Conservation (phyloP, 2,113 vertebrate genomes). For the Lophura nycthemera region DNA sequence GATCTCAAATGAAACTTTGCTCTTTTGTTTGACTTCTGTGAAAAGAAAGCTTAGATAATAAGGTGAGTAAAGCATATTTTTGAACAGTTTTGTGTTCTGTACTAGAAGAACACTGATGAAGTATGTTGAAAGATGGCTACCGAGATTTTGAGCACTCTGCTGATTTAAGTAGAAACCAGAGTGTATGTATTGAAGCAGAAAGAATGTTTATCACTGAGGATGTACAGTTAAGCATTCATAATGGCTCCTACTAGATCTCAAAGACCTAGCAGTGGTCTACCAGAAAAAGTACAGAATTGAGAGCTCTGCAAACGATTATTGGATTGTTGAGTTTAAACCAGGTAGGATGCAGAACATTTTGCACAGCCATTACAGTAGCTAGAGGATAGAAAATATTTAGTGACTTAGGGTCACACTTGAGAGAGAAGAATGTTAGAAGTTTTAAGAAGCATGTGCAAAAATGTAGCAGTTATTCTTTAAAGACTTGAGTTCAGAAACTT, state of each 20-base stretch:
- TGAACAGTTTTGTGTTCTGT: not conserved
- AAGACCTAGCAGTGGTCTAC: not conserved
- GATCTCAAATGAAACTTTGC: not conserved
- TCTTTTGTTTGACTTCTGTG: not conserved
- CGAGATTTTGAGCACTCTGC: not conserved
- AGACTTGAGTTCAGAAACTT: not conserved
- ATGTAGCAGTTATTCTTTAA: not conserved
- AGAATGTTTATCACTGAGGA: not conserved
- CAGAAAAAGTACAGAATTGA: not conserved
- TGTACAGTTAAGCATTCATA: not conserved
- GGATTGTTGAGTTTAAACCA: not conserved
- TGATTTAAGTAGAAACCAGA: not conserved
- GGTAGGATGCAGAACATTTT: not conserved
- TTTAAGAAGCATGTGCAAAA: not conserved
- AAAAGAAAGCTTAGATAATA: not conserved
- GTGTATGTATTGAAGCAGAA: not conserved
- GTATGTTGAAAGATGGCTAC: not conserved
- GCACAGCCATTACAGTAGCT: not conserved
- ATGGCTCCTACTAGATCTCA: not conserved
- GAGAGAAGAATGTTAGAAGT: not conserved
- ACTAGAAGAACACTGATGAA: not conserved
- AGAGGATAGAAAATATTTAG: not conserved
- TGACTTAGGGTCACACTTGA: not conserved
- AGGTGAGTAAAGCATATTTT: not conserved
- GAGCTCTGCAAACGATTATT: not conserved